Conservation (phyloP, 1,140 invertebrate genomes). For the Drosophila novamexicana region DNA sequence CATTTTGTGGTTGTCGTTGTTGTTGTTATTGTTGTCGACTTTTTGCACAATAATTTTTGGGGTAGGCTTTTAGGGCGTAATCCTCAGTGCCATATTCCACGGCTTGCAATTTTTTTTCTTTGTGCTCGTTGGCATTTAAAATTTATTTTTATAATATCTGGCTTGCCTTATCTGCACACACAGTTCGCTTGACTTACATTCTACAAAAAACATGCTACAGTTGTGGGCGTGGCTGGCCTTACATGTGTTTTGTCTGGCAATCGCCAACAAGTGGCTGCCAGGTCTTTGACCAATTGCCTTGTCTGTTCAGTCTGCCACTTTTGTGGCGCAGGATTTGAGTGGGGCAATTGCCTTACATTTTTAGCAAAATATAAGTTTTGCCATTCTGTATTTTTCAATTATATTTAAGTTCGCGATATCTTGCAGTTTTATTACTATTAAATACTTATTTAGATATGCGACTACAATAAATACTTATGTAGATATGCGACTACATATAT, state of each 20-base stretch:
- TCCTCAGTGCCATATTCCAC: background rate
- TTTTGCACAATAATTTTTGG: constrained; percentile 47
- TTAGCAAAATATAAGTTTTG: too few species aligned
- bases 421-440: too few species aligned
- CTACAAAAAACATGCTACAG: background rate
- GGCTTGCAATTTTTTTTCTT: background rate
- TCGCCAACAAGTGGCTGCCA: constrained; percentile 69
- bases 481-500: too few species aligned
- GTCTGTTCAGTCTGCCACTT: constrained; percentile 41
- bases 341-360: too few species aligned
- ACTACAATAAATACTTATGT: too few species aligned
- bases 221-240: constrained; percentile 35
- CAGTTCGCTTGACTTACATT: constrained; percentile 36
- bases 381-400: too few species aligned
- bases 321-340: constrained; percentile 3
- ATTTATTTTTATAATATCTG: constrained; percentile 56
- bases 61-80: constrained; percentile 39
- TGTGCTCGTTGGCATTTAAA: constrained; percentile 25
- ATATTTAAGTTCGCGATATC: too few species aligned
- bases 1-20: constrained; percentile 28
- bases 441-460: too few species aligned
- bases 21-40: constrained; percentile 21
- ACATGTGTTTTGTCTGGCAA: constrained; percentile 41
- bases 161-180: constrained; percentile 26
- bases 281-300: constrained; percentile 20